Evolutionary conservation across 2,888 invertebrate species (phyloP).

Genomic region (Amaurobius ferox): DNA sequence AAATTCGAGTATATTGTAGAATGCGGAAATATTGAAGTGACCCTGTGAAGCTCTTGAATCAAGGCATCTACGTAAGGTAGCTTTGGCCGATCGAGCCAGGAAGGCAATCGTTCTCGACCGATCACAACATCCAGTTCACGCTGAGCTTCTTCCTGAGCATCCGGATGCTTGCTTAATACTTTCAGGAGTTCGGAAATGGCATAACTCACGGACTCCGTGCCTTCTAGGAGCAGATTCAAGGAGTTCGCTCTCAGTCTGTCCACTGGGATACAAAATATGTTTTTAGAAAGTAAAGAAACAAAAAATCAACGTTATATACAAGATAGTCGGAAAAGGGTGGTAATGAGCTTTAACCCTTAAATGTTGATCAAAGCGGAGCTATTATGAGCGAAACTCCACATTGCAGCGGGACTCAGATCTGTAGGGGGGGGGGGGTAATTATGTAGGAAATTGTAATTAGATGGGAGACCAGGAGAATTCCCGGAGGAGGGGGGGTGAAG

Average conservation of each 20-base stretch:
- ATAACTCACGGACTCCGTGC: not conserved
- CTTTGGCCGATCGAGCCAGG: conserved; percentile 87
- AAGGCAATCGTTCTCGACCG: conserved; percentile 85
- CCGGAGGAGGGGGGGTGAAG: too few species aligned
- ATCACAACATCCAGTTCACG: conserved; percentile 88
- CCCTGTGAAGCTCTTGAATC: conserved; percentile 88
- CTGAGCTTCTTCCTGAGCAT: conserved; percentile 87
- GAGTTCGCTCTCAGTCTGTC: not conserved
- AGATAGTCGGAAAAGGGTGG: too few species aligned
- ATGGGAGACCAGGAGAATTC: too few species aligned
- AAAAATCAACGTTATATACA: too few species aligned
- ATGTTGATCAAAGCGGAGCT: too few species aligned
- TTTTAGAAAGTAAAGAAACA: too few species aligned
- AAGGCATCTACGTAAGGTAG: conserved; percentile 91
- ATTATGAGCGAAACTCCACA: too few species aligned
- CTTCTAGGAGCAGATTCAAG: not conserved
- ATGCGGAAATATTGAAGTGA: conserved; percentile 80
- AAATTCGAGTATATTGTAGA: not conserved
- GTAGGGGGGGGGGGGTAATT: too few species aligned
- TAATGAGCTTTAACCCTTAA: too few species aligned
- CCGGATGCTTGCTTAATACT: conserved; percentile 81
- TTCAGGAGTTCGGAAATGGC: not conserved
- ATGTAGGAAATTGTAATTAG: too few species aligned
- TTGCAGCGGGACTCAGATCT: too few species aligned
- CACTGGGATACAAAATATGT: too few species aligned